Evolutionary conservation across 2,113 vertebrate species (phyloP).

Genomic region (Stigmatopora nigra): DNA sequence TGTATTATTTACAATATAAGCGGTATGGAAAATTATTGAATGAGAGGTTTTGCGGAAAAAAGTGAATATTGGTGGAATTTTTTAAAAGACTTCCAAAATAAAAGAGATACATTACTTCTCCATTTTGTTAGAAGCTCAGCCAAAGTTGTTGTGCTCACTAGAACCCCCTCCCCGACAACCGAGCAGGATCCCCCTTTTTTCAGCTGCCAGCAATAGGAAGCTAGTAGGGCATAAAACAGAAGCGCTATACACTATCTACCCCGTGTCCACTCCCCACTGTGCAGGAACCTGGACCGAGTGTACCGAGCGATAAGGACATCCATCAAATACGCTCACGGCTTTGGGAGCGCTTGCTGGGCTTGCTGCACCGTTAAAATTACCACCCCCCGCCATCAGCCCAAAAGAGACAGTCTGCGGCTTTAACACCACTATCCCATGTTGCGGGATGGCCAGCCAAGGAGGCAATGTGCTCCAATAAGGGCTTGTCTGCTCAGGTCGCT

Average conservation of each 20-base stretch:
- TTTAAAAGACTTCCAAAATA: not conserved
- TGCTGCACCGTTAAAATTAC: conserved; percentile 1
- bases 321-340: conserved; percentile 1
- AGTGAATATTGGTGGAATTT: too few species aligned
- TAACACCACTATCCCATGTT: conserved; percentile 15
- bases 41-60: too few species aligned
- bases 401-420: conserved; percentile 11
- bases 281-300: conserved; percentile 11
- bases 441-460: conserved; percentile 20
- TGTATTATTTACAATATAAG: too few species aligned
- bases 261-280: conserved; percentile 6
- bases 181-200: conserved; percentile 6
- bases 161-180: not conserved
- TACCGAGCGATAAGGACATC: conserved; percentile 15
- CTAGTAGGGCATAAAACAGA: conserved; percentile 15
- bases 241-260: conserved; percentile 15
- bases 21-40: too few species aligned
- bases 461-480: conserved; percentile 39
- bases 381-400: not conserved
- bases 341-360: conserved; percentile 3
- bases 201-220: conserved; percentile 22
- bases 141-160: not conserved
- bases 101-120: not conserved
- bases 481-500: conserved; percentile 42
- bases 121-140: not conserved